Base-by-base conservation (phyloP, 2,797 vertebrate genomes). In the Pseudochaenichthys georgianus region DNA sequence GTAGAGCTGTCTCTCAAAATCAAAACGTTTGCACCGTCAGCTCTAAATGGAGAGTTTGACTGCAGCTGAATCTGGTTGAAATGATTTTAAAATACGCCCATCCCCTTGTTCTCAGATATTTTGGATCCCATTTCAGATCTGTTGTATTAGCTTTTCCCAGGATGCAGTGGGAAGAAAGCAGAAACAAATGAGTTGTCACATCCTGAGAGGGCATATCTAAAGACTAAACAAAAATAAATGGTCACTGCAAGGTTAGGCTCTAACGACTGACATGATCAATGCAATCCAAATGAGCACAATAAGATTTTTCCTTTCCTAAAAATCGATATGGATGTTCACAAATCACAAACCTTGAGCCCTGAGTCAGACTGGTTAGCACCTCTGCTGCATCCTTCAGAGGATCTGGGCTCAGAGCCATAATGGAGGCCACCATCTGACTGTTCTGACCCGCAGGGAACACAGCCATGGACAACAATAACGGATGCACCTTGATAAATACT, bases 1-100 rank as follows among this genome's bases (percentile, higher is more conserved):
- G 65, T 54, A n/a, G 67, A 83, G 55, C 74, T 45, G 63, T 82
- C 68, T 55, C 65, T 84, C 60, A 74, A 78, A 78, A 67, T 58
- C 48, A 2, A 73, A 41, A 71, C 68, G 31, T 58, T 51, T 72
- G 65, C 68, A 68, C 2, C 3, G 63, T 83, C 74, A 83, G 80
- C 78, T 78, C 68, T 43, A 28, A 42, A 3, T 19, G 57, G 70
- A 70, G 43, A 57, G 38, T 23, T 43, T 9, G 12, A 61, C 57
- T 76, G 66, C 47, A 50, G 78, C 66, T 57, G 48, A 70, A 75
- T 75, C 15, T 60, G 16, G 21, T 23, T 72, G 19, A 48, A 72
- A 75, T 67, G 38, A 60, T 77, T 77, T 64, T 64, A 28, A 72
- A 70, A 75, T 42, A 4, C 63, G 23, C 45, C 67, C 34, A 80